Conservation (phyloP, 2,113 vertebrate species). For the Lepidiolamprologus cunningtoni region DNA sequence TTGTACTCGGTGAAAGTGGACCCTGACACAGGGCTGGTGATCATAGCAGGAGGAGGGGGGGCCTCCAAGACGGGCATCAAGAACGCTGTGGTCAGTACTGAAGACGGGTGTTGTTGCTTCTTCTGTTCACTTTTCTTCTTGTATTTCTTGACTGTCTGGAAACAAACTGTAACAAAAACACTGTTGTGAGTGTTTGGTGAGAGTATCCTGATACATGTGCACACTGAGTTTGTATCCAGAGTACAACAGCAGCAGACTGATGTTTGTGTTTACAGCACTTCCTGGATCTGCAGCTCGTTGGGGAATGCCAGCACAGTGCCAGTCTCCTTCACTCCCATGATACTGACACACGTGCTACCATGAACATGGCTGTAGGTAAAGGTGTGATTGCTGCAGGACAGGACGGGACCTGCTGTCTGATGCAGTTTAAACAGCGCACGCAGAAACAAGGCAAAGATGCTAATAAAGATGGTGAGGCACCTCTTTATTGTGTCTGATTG, state of each 20-base stretch:
- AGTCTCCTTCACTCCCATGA: slow-evolving; percentile 85
- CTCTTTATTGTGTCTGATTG: background rate
- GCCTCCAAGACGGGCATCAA: slow-evolving; percentile 89
- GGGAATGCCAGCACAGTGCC: slow-evolving; percentile 72
- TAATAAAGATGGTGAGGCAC: slow-evolving; percentile 66
- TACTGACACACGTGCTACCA: slow-evolving; percentile 84
- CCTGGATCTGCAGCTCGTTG: slow-evolving; percentile 78
- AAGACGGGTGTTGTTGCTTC: background rate
- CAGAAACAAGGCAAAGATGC: slow-evolving; percentile 5
- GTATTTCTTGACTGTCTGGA: background rate
- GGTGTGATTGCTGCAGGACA: slow-evolving; percentile 87
- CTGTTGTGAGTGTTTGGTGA: background rate
- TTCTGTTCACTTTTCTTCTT: background rate
- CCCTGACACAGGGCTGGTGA: slow-evolving; percentile 72
- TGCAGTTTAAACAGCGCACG: slow-evolving; percentile 67
- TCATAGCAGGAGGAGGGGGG: slow-evolving; percentile 85
- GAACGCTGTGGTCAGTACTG: slow-evolving; percentile 81
- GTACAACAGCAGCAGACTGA: background rate
- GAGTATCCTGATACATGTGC: background rate
- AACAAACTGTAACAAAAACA: background rate
- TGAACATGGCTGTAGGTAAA: slow-evolving; percentile 85
- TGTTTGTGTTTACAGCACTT: slow-evolving; percentile 77
- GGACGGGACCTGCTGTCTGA: slow-evolving; percentile 82
- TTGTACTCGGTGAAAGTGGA: slow-evolving; percentile 83
- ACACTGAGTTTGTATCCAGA: background rate